Evolutionary conservation across 2,113 vertebrate species (phyloP).

Genomic region (Reinhardtius hippoglossoides): DNA sequence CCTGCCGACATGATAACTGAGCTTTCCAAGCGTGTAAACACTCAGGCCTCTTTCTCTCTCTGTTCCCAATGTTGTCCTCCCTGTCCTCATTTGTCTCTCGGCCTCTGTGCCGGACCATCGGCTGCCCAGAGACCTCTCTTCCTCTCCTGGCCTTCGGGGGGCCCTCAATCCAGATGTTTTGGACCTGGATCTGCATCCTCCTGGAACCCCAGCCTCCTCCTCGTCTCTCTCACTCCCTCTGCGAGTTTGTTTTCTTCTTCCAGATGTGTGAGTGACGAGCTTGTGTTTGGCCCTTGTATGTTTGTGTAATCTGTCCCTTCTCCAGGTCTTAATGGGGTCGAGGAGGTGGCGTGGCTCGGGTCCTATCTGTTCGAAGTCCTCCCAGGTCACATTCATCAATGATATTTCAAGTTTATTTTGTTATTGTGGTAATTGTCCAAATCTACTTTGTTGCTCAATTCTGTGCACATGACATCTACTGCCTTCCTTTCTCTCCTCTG

Average conservation of each 20-base stretch:
- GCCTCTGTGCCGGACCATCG: background rate
- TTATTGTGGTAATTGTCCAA: too few species aligned
- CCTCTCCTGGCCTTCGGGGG: background rate
- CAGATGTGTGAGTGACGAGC: background rate
- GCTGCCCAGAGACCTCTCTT: background rate
- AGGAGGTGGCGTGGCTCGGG: background rate
- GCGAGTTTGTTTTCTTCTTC: background rate
- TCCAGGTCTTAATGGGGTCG: background rate
- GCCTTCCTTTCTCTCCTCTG: background rate
- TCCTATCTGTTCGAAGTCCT: background rate
- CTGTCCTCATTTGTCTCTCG: background rate
- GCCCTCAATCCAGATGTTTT: constrained; percentile 5
- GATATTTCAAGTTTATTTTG: too few species aligned
- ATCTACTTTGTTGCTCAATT: background rate
- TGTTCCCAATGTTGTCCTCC: background rate
- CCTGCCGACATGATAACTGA: background rate
- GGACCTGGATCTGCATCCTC: background rate
- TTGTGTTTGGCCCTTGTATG: background rate
- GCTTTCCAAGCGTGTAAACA: background rate
- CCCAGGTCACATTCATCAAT: too few species aligned
- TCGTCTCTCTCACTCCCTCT: background rate
- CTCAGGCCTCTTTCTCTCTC: background rate
- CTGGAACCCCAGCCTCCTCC: background rate
- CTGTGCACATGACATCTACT: background rate
- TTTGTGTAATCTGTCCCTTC: background rate